Conservation (phyloP, 2,888 invertebrate species). For the Leptinotarsa peninsularis region DNA sequence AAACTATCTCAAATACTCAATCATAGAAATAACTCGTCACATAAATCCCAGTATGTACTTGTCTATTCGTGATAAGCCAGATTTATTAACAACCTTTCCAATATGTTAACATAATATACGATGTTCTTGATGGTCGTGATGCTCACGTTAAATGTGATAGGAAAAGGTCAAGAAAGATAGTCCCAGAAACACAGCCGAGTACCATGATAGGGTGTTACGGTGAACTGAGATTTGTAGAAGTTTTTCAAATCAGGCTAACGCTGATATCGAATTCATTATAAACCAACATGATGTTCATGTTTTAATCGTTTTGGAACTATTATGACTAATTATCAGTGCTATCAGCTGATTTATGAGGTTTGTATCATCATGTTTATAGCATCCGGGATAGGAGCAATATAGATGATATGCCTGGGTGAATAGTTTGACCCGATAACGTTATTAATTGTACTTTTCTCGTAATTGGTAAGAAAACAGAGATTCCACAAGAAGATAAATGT, state of each 20-base stretch:
- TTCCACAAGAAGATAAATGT: background rate
- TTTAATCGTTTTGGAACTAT: constrained; percentile 25
- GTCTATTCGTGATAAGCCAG: constrained; percentile 14
- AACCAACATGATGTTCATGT: constrained; percentile 17
- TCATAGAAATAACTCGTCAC: constrained; percentile 2
- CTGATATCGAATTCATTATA: too few relatives aligned
- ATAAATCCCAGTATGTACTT: constrained; percentile 20
- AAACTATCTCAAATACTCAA: background rate
- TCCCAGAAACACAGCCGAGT: background rate
- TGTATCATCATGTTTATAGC: constrained; percentile 12
- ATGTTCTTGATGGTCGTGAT: background rate
- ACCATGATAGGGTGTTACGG: background rate
- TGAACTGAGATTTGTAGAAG: background rate
- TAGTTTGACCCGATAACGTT: background rate
- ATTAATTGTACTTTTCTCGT: background rate
- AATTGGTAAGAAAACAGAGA: background rate
- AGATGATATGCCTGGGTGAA: constrained; percentile 4
- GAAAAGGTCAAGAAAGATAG: constrained; percentile 6
- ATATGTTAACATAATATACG: constrained; percentile 28
- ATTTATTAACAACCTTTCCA: constrained; percentile 21
- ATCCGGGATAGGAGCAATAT: background rate
- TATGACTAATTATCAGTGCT: constrained; percentile 33
- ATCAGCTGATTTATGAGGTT: constrained; percentile 20
- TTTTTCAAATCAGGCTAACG: background rate
- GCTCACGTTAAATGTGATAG: background rate